Evolutionary conservation across 2,888 invertebrate species (phyloP).

Genomic region (Labia minor): DNA sequence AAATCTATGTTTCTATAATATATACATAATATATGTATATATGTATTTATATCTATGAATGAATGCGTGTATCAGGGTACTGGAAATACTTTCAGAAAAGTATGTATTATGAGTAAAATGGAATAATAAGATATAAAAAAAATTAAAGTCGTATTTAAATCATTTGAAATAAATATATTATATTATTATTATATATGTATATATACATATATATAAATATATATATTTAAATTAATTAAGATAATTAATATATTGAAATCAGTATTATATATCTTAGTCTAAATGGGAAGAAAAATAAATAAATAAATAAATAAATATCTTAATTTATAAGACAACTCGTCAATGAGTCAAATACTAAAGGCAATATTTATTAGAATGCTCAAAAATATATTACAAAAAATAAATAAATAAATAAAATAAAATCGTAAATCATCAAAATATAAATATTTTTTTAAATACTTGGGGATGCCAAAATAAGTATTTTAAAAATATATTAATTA

Average conservation of each 20-base stretch:
- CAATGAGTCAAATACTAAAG: neutral
- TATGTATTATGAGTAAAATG: neutral
- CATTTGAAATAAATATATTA: neutral
- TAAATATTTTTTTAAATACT: slow-evolving; percentile 7
- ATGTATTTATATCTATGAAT: neutral
- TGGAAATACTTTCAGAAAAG: slow-evolving; percentile 4
- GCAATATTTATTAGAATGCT: slow-evolving; percentile 13
- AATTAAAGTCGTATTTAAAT: neutral
- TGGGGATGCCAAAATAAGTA: slow-evolving; percentile 9
- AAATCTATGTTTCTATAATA: neutral
- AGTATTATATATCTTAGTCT: slow-evolving; percentile 1
- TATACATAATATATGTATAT: too few relatives aligned
- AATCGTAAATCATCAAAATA: neutral
- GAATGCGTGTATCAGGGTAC: slow-evolving; percentile 13
- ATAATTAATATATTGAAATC: neutral
- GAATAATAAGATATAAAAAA: neutral
- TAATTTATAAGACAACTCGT: neutral
- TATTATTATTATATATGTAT: too few relatives aligned
- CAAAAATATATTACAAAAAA: neutral
- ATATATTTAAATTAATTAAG: too few relatives aligned
- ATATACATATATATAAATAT: too few relatives aligned
- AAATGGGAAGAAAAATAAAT: neutral
- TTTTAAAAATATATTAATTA: neutral
- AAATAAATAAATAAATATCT: too few relatives aligned
- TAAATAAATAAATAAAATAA: neutral